phyloP scores from a whole-genome alignment of 35 echinoderm and acorn worm species.

The Anneissia japonica region DNA sequence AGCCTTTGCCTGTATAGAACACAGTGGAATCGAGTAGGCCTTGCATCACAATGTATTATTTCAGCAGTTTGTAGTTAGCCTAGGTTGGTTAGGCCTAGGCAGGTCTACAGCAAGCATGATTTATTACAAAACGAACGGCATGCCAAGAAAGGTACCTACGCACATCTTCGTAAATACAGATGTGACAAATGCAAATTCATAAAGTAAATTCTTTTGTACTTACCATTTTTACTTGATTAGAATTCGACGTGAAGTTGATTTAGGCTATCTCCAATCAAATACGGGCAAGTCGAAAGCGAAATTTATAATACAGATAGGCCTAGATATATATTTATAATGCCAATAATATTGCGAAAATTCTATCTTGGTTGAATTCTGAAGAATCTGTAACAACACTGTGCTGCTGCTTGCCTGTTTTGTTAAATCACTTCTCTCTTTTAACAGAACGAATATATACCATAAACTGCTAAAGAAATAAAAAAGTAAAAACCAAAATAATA shows the following conservation, averaged over 20 bases:
- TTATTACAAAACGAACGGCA: no score
- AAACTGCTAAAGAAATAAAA: not conserved
- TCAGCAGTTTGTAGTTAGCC: no score
- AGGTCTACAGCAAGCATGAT: no score
- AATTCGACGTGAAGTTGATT: not conserved
- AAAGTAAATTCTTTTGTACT: not conserved
- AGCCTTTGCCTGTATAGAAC: no score
- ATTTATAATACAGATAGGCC: not conserved
- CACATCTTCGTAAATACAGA: not conserved
- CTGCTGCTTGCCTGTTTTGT: not conserved
- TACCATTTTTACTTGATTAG: not conserved
- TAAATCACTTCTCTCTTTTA: not conserved
- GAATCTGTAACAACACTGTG: not conserved
- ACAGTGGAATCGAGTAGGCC: no score
- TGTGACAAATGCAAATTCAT: not conserved
- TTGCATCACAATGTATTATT: no score
- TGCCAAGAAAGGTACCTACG: no score
- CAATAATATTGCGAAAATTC: not conserved
- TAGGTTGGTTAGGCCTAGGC: no score
- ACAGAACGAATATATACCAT: not conserved
- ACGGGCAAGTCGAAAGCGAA: not conserved
- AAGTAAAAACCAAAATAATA: conserved; percentile 2
- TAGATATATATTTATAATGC: not conserved
- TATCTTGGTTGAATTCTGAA: not conserved
- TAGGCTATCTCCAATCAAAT: not conserved